phyloP scores from a whole-genome alignment of 1,140 invertebrate genomes.

The Tetramorium parvispinum region DNA sequence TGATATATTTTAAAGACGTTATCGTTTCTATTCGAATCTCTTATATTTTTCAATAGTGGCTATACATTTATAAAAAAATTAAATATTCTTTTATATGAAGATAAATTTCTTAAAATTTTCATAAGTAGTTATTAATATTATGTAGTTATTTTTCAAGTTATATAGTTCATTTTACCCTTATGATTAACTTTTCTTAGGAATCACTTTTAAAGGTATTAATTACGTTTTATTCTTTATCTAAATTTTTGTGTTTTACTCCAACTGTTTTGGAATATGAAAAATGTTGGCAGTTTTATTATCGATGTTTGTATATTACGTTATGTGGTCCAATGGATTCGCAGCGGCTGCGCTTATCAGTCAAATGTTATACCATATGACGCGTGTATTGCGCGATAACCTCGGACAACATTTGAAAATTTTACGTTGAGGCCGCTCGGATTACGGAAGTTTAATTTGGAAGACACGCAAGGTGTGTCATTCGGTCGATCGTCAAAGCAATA shows the following conservation, averaged over 20 bases:
- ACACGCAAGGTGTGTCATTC: slow-evolving; percentile 15
- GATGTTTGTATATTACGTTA: background rate
- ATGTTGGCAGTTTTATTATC: background rate
- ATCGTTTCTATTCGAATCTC: background rate
- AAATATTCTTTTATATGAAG: background rate
- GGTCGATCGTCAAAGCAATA: background rate
- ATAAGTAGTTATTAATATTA: background rate
- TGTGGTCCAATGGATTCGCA: background rate
- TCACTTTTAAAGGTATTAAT: background rate
- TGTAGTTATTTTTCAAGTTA: background rate
- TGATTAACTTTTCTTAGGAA: background rate
- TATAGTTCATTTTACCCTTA: background rate
- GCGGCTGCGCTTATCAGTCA: slow-evolving; percentile 19
- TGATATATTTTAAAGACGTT: background rate
- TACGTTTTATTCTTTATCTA: background rate
- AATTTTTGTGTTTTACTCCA: background rate
- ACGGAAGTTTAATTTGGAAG: slow-evolving; percentile 48
- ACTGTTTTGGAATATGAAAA: background rate
- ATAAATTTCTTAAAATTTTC: no score
- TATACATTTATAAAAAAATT: background rate
- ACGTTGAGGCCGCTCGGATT: background rate
- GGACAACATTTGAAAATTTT: slow-evolving; percentile 31
- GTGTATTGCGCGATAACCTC: slow-evolving; percentile 5
- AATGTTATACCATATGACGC: background rate
- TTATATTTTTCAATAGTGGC: background rate